A percentile compares a stretch with the other conserved stretches of the same genome.
phyloP scores from a whole-genome alignment of 2,113 vertebrate species.

The Ageneiosus marmoratus region DNA sequence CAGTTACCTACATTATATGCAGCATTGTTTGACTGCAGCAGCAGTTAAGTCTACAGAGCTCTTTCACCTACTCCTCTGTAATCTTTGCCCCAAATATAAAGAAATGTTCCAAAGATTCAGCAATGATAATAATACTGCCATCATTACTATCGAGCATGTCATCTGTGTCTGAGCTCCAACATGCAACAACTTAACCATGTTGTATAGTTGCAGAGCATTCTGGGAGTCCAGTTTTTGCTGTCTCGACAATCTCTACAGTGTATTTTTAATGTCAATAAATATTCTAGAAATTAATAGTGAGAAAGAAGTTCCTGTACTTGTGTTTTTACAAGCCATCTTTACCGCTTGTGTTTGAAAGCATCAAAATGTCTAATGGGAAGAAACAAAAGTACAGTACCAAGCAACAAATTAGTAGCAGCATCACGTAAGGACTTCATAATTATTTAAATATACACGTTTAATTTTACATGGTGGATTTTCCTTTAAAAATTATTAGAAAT shows the following conservation, averaged over 20 bases:
- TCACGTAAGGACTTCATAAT: not conserved
- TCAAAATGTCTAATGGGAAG: not conserved
- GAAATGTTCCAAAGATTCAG: not conserved
- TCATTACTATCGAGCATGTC: not conserved
- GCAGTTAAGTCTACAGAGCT: not conserved
- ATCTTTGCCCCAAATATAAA: not conserved
- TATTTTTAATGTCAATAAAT: not conserved
- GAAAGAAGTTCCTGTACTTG: not conserved
- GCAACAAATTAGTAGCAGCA: not conserved
- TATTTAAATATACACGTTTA: not conserved
- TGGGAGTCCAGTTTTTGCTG: not conserved
- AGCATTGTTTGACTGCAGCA: not conserved
- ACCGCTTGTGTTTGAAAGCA: not conserved
- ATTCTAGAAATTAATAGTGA: too few species aligned
- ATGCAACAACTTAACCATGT: not conserved
- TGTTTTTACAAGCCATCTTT: not conserved
- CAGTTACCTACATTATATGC: not conserved
- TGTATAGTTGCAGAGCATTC: not conserved
- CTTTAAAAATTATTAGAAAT: not conserved
- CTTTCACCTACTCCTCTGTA: not conserved
- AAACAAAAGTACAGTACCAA: not conserved
- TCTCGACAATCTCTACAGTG: not conserved
- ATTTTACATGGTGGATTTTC: not conserved
- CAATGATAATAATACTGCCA: not conserved
- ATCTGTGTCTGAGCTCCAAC: not conserved